Base-by-base conservation (phyloP, 2,797 vertebrate genomes). In the Centropyge bicolor region DNA sequence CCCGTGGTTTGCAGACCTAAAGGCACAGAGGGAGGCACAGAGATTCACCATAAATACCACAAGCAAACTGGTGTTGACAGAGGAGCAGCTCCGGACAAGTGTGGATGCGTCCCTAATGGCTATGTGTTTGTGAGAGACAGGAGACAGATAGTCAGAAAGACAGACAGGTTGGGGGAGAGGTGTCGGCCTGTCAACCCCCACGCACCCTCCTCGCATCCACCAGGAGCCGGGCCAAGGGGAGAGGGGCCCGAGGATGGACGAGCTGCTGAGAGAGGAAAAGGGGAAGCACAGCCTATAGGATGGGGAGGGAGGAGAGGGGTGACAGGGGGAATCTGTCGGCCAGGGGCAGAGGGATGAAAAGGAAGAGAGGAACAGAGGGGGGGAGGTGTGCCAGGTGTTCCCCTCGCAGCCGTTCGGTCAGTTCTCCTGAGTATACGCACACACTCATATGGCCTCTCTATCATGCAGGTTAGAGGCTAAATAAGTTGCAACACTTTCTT, bases 361-460 rank as follows among this genome's bases (percentile, higher is more conserved):
- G 80, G 80, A 78, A 74, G 69, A 64, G 24, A 63, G 63, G 64
- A 59, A 36, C 22, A 11, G 61, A 40, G 17, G 45, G 57, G 78
- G 70, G 83, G 75, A 59, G 56, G 80, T 45, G 65, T 72, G 76
- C 93, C 94, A 95, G 94, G 93, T 95, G 94, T 93, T 93, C 86
- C 77, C 72, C 80, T 85, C 66, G 55, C 76, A 82, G 84, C 83
- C 36, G 63, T 87, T 54, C 70, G 85, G 83, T 91, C 84, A 87
- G 64, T 79, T 14, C 74, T 86, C 66, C 49, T 49, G 52, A 82
- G 70, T 12, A 56, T n/a, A 60, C 56, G 46, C 17, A 75, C 38
- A 46, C 48, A 6, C 57, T 45, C 24, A 56, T 27, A 52, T 31
- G 40, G 17, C 41, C 36, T 82, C 57, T 55, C 43, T 66, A 6